Conservation (phyloP, 2,113 vertebrate genomes). For the Salvator merianae region DNA sequence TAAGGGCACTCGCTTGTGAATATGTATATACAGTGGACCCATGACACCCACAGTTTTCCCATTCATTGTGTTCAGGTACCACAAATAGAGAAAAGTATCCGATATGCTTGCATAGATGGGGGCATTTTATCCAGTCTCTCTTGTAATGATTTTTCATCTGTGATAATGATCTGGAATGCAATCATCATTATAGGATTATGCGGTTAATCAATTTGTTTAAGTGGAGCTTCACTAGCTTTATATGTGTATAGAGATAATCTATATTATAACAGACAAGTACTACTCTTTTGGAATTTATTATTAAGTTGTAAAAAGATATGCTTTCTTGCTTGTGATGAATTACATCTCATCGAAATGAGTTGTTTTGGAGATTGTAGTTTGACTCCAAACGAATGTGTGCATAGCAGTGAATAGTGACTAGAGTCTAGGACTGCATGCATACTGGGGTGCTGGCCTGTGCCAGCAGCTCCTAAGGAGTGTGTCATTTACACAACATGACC, state of each 20-base stretch:
- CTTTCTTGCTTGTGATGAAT: neutral
- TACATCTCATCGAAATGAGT: neutral
- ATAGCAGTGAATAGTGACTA: neutral
- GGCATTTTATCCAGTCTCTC: no score
- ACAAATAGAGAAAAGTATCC: no score
- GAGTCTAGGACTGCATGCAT: no score
- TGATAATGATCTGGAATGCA: no score
- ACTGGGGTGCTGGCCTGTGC: no score
- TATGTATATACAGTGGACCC: neutral
- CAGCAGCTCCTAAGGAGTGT: no score
- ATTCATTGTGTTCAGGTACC: no score
- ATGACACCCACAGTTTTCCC: no score
- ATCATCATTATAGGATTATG: neutral
- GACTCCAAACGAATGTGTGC: no score
- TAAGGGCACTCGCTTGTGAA: neutral
- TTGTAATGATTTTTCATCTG: no score
- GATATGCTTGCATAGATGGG: no score
- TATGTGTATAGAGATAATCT: neutral
- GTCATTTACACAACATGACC: no score
- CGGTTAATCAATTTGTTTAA: neutral
- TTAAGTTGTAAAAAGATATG: neutral
- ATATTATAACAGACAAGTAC: neutral
- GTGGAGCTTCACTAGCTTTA: neutral
- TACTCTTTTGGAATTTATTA: neutral
- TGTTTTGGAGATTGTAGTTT: neutral